Conservation (phyloP, 2,888 invertebrate genomes). For the Tromatobia lineatoria region DNA sequence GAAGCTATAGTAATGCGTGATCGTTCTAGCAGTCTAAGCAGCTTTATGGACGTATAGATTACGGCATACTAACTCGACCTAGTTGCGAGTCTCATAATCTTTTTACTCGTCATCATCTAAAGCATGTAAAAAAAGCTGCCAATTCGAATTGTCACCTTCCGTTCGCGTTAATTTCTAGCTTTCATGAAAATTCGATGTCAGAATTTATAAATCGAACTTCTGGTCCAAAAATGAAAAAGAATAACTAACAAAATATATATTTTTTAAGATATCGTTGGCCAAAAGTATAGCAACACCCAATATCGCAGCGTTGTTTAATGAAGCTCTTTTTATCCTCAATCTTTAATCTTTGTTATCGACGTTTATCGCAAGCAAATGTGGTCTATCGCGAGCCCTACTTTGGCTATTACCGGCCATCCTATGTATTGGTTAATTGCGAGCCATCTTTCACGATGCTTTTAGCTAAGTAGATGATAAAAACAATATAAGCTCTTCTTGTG, state of each 20-base stretch:
- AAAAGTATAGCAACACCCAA: not conserved
- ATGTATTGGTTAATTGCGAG: conserved; percentile 77
- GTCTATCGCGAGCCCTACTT: not conserved
- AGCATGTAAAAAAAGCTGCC: too few species aligned
- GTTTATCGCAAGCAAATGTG: conserved; percentile 11
- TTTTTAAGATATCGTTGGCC: too few species aligned
- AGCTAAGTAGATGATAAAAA: conserved; percentile 76
- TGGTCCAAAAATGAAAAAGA: too few species aligned
- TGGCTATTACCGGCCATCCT: conserved; percentile 58
- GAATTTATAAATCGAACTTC: too few species aligned
- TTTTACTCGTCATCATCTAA: not conserved
- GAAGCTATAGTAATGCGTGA: conserved; percentile 17
- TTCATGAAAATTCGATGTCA: not conserved
- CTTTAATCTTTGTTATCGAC: conserved; percentile 9
- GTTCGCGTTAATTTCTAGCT: too few species aligned
- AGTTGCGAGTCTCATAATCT: not conserved
- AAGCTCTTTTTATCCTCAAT: not conserved
- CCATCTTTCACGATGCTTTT: conserved; percentile 77
- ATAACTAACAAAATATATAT: too few species aligned
- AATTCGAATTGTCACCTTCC: too few species aligned
- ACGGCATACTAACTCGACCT: not conserved
- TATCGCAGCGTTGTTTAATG: not conserved
- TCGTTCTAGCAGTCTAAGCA: conserved; percentile 23
- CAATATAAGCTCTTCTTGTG: conserved; percentile 24
- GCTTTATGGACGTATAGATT: not conserved